phyloP scores from a whole-genome alignment of 2,797 vertebrate genomes.

The Megaceryle alcyon region DNA sequence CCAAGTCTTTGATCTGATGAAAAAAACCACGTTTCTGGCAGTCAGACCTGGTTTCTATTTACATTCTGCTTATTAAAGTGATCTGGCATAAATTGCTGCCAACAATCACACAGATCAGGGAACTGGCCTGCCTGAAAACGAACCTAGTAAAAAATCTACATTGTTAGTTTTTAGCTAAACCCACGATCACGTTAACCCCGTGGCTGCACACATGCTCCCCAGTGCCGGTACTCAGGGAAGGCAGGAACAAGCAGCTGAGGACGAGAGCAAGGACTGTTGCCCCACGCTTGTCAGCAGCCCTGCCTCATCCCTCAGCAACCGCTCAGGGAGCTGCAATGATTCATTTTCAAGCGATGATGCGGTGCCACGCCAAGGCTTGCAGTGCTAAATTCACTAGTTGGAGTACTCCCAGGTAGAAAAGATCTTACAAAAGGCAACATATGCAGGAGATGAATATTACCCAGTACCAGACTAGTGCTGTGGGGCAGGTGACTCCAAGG shows the following conservation, averaged over 20 bases:
- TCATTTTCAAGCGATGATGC: neutral
- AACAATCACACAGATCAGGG: neutral
- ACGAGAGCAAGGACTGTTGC: neutral
- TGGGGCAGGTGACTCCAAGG: neutral
- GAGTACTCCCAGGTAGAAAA: neutral
- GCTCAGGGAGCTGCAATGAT: neutral
- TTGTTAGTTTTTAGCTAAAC: neutral
- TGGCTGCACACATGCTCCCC: neutral
- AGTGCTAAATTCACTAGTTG: neutral
- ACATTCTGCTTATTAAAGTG: neutral
- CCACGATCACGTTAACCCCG: rapidly evolving
- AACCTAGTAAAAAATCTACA: neutral
- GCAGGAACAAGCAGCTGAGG: neutral
- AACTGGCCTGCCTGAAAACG: constrained; percentile 5
- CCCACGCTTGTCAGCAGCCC: neutral
- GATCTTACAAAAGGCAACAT: rapidly evolving
- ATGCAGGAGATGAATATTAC: neutral
- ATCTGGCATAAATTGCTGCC: neutral
- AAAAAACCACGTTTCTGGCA: neutral
- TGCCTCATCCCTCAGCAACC: neutral
- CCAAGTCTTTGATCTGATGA: neutral
- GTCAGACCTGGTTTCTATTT: neutral
- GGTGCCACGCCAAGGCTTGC: neutral
- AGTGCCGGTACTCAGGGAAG: neutral
- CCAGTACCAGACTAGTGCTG: neutral